Conservation (phyloP, 2,113 vertebrate species). For the Perognathus longimembris region DNA sequence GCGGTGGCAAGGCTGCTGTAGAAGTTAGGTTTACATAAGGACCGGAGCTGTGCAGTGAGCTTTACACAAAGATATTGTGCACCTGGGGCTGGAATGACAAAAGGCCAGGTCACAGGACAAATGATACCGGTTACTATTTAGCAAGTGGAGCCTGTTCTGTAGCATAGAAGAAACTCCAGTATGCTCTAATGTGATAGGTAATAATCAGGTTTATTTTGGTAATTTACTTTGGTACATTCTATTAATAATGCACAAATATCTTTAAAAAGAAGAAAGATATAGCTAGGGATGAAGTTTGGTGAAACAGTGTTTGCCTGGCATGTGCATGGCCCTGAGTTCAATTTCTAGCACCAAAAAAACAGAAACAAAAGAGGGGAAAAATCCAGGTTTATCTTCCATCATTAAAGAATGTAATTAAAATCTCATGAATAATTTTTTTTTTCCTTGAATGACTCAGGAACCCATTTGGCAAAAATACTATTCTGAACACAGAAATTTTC, state of each 20-base stretch:
- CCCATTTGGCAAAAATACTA: too few species aligned
- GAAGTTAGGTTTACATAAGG: neutral
- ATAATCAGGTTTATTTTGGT: slow-evolving; percentile 7
- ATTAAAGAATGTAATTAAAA: too few species aligned
- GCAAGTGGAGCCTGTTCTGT: neutral
- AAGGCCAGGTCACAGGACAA: neutral
- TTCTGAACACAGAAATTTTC: too few species aligned
- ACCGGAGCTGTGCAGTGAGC: neutral
- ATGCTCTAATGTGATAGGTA: neutral
- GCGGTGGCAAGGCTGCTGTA: neutral
- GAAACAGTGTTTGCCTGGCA: too few species aligned
- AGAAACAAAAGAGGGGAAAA: too few species aligned
- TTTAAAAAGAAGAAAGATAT: too few species aligned
- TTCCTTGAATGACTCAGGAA: too few species aligned
- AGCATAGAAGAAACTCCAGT: neutral
- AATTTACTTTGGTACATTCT: slow-evolving; percentile 6
- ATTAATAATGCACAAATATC: slow-evolving; percentile 35
- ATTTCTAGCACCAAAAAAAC: too few species aligned
- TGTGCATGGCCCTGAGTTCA: too few species aligned
- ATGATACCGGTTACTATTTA: neutral
- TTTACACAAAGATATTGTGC: neutral
- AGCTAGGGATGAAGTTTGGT: too few species aligned
- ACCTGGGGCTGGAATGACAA: neutral
- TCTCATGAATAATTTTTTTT: too few species aligned
- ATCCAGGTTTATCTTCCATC: too few species aligned